These are phyloP conservation scores for Parelbella ahira DNA, from an alignment of 2,888 invertebrate genomes.

Conservation along the genomic window DNA sequence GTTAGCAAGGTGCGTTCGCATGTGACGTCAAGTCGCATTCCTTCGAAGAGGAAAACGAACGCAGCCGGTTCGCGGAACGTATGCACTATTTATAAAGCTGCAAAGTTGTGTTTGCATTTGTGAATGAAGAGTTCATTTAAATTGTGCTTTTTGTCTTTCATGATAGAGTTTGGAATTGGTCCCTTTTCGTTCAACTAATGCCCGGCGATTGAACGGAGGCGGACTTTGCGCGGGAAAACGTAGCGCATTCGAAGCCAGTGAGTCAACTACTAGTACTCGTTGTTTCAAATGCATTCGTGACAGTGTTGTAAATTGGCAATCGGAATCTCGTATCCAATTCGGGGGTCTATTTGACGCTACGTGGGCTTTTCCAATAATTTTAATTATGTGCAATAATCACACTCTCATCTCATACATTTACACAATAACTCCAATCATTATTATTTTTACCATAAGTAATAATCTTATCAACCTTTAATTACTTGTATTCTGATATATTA, in stretches of 20 bases:
- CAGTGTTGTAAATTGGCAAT: slow-evolving; percentile 37
- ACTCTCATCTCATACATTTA: too few relatives aligned
- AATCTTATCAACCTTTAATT: too few relatives aligned
- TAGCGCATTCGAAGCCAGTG: slow-evolving; percentile 50
- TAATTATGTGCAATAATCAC: too few relatives aligned
- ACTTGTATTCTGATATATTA: too few relatives aligned
- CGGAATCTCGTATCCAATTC: too few relatives aligned
- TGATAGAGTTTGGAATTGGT: slow-evolving; percentile 31
- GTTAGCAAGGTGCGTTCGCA: slow-evolving; percentile 44
- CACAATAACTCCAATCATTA: too few relatives aligned
- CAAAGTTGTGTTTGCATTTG: slow-evolving; percentile 35
- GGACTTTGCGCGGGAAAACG: slow-evolving; percentile 63
- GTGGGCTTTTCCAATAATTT: too few relatives aligned
- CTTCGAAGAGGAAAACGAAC: slow-evolving; percentile 70
- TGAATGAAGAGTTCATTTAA: slow-evolving; percentile 22
- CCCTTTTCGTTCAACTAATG: too few relatives aligned
- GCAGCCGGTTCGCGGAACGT: slow-evolving; percentile 62
- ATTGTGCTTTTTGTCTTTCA: slow-evolving; percentile 30
- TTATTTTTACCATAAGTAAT: too few relatives aligned
- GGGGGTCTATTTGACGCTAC: too few relatives aligned
- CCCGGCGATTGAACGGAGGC: too few relatives aligned
- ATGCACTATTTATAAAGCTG: slow-evolving; percentile 67
- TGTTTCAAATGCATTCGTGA: slow-evolving; percentile 56
- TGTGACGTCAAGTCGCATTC: slow-evolving; percentile 71
- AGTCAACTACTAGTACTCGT: slow-evolving; percentile 51